Base-by-base conservation (phyloP, 2,797 vertebrate species). In the Avahi laniger region DNA sequence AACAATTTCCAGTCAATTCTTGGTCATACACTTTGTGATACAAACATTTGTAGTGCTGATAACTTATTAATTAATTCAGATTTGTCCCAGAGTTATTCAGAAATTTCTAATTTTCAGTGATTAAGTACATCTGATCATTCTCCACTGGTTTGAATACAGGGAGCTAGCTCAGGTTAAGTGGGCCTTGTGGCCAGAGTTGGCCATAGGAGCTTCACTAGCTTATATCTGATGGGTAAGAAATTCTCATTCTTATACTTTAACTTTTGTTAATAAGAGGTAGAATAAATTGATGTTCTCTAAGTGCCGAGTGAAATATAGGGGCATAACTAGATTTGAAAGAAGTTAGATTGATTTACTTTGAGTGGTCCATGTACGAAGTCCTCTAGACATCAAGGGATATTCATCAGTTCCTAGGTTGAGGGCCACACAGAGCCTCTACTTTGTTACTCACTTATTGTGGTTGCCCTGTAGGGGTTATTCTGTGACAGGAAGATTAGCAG, bases 21-120 rank as follows among this genome's bases (percentile, higher is more conserved):
- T 90, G n/a, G 38, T 50, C 4, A 52, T 22, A 72, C 35, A 65
- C 5, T 86, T 93, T 80, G 41, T 81, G 35, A 85, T 83, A 57
- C 4, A 93, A 93, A 92, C 63, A 82, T 94, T 80, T 94, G 41
- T 95, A 92, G 54, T 96, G 41, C 30, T 89, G 48, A 46, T 91
- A 52, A 92, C 9, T 52, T 94, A 46, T 11, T 92, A 13, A 78
- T 90, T 84, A 76, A 85, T 87, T 94, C 35, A 75, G 11, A 91
- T 89, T 79, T 82, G 28, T 35, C 38, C 54, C 20, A 46, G 22
- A 73, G 33, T 93, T 92, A 78, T 15, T 94, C n/a, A 50, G 57
- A 90, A 84, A 86, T 54, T 79, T 86, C 3, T 17, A 46, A 65
- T 52, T 89, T 92, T 95, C 38, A 75, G 38, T 95, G 9, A 82